Conservation (phyloP, 2,113 vertebrate genomes). For the Myrmophylax atrothorax region DNA sequence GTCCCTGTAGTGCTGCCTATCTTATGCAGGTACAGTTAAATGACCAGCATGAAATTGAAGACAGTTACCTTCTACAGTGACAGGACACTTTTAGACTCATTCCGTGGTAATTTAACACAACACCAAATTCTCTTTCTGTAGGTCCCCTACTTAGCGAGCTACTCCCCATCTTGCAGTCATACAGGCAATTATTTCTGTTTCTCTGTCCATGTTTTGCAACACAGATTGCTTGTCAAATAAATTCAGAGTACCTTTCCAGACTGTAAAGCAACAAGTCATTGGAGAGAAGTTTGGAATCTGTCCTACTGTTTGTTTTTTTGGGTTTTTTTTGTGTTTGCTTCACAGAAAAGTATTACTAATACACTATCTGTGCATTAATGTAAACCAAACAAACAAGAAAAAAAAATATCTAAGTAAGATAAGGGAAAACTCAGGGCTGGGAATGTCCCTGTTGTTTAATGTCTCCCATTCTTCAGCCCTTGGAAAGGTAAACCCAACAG, state of each 20-base stretch:
- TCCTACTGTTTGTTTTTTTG: too few species aligned
- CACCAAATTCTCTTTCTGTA: background rate
- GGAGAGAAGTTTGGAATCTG: background rate
- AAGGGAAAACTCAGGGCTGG: background rate
- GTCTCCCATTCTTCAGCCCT: background rate
- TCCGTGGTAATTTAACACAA: background rate
- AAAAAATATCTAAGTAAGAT: background rate
- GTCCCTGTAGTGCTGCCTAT: background rate
- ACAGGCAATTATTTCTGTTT: background rate
- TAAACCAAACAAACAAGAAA: background rate
- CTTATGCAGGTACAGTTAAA: background rate
- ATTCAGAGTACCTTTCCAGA: background rate
- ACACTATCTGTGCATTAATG: background rate
- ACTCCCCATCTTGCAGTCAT: background rate
- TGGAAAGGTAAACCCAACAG: background rate
- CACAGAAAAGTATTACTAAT: background rate
- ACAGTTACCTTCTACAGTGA: background rate
- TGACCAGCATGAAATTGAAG: background rate
- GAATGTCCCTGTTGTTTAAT: background rate
- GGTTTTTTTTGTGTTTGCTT: background rate
- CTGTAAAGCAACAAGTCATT: background rate
- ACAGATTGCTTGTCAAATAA: background rate
- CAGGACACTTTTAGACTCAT: background rate
- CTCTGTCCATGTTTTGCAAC: background rate
- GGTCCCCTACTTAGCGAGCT: background rate